phyloP scores from a whole-genome alignment of 2,888 invertebrate species.

The Uropetala carovei region DNA sequence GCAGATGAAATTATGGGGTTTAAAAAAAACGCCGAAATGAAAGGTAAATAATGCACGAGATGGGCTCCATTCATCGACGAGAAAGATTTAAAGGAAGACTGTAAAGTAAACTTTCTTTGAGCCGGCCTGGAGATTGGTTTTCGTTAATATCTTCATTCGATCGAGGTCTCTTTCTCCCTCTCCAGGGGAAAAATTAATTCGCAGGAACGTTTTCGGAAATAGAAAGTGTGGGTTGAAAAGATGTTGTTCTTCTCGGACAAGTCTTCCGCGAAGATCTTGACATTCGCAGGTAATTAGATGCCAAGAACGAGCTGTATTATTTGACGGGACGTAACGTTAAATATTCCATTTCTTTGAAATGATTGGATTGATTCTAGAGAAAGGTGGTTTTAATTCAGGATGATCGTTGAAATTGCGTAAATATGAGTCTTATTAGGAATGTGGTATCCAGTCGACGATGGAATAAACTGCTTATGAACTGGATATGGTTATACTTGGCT shows the following conservation, averaged over 20 bases:
- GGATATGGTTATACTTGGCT: no score
- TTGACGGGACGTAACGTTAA: no score
- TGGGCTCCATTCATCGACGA: constrained; percentile 10
- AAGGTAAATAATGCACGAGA: constrained; percentile 47
- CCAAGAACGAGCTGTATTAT: no score
- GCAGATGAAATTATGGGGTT: not conserved
- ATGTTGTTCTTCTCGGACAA: not conserved
- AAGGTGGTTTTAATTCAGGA: no score
- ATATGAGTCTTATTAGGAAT: no score
- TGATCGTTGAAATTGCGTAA: no score
- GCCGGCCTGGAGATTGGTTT: constrained; percentile 28
- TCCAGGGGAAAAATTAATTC: constrained; percentile 1
- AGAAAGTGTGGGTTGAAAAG: not conserved
- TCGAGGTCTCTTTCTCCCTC: constrained; percentile 16
- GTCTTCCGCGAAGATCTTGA: no score
- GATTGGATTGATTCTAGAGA: no score
- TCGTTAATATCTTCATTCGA: constrained; percentile 17
- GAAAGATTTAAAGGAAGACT: constrained; percentile 23
- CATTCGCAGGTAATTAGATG: no score
- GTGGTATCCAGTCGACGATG: no score
- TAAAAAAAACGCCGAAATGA: not conserved
- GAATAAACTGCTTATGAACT: no score
- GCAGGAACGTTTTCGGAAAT: not conserved
- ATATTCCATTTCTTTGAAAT: no score
- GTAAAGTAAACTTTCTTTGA: constrained; percentile 38